A percentile compares a stretch with the other conserved stretches of the same genome.
Evolutionary conservation across 30 jellyfish, hydroid and myxozoan species (phyloP).

Genomic region (Mastigias papua): DNA sequence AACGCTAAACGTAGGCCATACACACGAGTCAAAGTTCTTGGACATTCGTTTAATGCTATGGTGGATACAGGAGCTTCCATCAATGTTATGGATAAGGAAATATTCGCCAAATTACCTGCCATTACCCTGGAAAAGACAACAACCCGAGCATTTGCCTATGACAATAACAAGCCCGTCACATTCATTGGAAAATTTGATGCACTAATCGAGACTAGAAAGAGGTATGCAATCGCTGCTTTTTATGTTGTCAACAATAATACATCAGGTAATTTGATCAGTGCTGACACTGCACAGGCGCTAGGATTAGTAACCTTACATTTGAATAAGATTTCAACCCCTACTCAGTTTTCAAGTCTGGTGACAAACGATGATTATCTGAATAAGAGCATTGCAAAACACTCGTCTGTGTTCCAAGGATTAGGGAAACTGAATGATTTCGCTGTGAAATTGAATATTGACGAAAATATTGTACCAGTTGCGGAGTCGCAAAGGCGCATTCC

Average conservation of each 20-base stretch:
- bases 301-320: conserved; percentile 35
- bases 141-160: conserved; percentile 17
- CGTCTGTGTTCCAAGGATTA: conserved; percentile 21
- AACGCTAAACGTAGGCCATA: conserved; percentile 4
- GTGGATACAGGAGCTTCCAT: conserved; percentile 42
- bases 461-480: background rate
- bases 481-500: conserved; percentile 61
- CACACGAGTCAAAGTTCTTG: conserved; percentile 39
- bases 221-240: conserved; percentile 5
- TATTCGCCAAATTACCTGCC: background rate
- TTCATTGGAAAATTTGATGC: conserved; percentile 36
- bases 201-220: conserved; percentile 17
- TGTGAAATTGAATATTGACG: conserved; percentile 30
- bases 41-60: background rate
- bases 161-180: conserved; percentile 12
- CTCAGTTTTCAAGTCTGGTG: background rate
- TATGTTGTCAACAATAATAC: conserved; percentile 11
- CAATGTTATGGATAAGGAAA: conserved; percentile 35
- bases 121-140: conserved; percentile 28
- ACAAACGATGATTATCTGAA: too few species aligned
- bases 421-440: conserved; percentile 5
- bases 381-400: background rate
- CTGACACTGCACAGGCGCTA: conserved; percentile 21
- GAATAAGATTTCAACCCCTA: background rate
- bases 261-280: conserved; percentile 10